These are phyloP conservation scores for Meriones unguiculatus DNA, from an alignment of 2,113 vertebrate species.

Conservation along the genomic window DNA sequence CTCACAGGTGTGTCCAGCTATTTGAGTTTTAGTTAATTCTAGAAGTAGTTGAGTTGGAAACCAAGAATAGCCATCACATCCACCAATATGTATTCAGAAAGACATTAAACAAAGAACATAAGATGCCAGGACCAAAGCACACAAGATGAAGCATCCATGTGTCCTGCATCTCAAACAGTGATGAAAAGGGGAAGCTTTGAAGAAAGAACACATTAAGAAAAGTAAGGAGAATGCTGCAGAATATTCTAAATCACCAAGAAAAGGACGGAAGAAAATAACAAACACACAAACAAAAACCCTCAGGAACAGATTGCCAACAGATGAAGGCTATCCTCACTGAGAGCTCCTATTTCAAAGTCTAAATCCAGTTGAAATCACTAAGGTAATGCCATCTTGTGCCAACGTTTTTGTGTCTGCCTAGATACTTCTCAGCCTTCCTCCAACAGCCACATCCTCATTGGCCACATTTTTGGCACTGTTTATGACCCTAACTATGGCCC, in stretches of 20 bases:
- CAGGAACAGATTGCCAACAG: background rate
- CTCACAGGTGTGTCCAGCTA: no score
- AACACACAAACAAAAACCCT: no score
- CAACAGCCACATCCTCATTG: background rate
- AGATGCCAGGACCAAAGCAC: background rate
- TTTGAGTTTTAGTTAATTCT: no score
- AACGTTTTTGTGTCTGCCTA: background rate
- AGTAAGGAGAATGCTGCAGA: background rate
- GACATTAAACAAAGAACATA: background rate
- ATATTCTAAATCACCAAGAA: background rate
- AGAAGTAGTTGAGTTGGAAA: background rate
- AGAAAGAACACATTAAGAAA: background rate
- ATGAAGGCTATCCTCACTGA: no score
- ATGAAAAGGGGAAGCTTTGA: background rate
- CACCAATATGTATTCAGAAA: background rate
- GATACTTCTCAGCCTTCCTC: background rate
- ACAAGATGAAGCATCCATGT: background rate
- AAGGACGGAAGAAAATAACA: background rate
- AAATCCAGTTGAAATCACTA: background rate
- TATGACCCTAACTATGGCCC: background rate
- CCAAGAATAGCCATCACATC: background rate
- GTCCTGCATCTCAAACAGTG: background rate
- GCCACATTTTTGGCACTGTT: background rate
- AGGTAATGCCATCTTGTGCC: background rate
- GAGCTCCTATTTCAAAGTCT: background rate